Evolutionary conservation across 2,797 vertebrate genomes (phyloP).

Genomic region (Leuciscus waleckii): DNA sequence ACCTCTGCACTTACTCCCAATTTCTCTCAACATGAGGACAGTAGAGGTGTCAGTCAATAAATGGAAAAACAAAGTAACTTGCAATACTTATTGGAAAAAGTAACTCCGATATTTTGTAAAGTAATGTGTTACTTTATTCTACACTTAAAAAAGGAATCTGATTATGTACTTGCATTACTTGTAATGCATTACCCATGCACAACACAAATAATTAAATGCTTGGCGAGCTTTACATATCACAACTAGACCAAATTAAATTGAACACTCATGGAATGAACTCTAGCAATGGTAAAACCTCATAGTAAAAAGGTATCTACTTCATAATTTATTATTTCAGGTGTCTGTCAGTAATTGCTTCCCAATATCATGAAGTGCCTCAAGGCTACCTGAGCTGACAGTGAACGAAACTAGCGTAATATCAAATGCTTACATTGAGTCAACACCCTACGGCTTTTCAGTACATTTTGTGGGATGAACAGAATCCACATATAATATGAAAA

Average conservation of each 20-base stretch:
- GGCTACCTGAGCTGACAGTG: neutral
- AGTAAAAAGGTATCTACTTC: neutral
- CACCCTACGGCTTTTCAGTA: constrained; percentile 16
- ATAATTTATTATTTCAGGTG: constrained; percentile 14
- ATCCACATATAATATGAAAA: neutral
- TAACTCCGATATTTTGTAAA: neutral
- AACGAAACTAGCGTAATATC: neutral
- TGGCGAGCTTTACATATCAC: neutral
- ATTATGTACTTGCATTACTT: neutral
- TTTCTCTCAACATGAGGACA: too few species aligned
- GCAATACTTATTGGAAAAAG: neutral
- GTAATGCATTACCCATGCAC: neutral
- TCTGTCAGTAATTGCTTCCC: constrained; percentile 29
- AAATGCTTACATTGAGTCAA: constrained; percentile 10
- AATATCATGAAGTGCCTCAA: neutral
- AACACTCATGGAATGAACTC: neutral
- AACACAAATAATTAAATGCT: neutral
- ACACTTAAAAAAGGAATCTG: neutral
- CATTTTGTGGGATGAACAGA: neutral
- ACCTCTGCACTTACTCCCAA: too few species aligned
- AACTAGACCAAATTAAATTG: neutral
- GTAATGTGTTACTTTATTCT: neutral
- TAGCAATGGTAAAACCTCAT: neutral
- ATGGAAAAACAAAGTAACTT: too few species aligned
- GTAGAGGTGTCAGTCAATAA: too few species aligned